Evolutionary conservation across 2,888 invertebrate species (phyloP).

Genomic region (Cetonia aurata): DNA sequence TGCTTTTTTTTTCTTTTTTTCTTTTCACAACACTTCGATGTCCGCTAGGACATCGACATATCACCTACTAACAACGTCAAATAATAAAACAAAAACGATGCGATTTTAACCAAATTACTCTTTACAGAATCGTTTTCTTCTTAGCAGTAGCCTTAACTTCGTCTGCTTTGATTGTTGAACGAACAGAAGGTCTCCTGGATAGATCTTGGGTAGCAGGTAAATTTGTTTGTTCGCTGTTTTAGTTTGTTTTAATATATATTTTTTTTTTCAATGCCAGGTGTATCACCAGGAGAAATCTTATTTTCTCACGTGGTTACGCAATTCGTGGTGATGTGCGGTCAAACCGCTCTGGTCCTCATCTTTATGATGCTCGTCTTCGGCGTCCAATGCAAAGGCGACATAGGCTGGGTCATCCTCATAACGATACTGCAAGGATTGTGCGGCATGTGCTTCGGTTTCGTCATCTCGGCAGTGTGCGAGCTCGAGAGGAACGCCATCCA

Average conservation of each 20-base stretch:
- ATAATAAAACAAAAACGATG: too few species aligned
- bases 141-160: conserved; percentile 95
- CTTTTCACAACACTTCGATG: too few species aligned
- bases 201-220: conserved; percentile 90
- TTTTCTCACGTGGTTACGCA: conserved; percentile 95
- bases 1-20: too few species aligned
- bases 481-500: conserved; percentile 94
- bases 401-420: conserved; percentile 85
- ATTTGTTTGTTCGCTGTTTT: neutral
- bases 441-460: conserved; percentile 97
- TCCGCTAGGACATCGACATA: too few species aligned
- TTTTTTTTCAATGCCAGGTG: conserved; percentile 71
- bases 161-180: conserved; percentile 89
- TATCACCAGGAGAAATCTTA: conserved; percentile 90
- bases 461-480: conserved; percentile 93
- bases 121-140: conserved; percentile 92
- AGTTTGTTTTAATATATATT: neutral
- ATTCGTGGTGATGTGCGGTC: conserved; percentile 95
- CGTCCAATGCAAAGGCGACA: conserved; percentile 90
- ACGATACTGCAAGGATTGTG: conserved; percentile 92
- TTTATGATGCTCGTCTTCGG: conserved; percentile 93
- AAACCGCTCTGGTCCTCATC: conserved; percentile 89
- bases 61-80: too few species aligned
- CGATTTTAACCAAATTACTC: conserved; percentile 29
- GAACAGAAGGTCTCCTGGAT: conserved; percentile 92